Conservation (phyloP, 2,113 vertebrate genomes). For the Erinaceus europaeus region DNA sequence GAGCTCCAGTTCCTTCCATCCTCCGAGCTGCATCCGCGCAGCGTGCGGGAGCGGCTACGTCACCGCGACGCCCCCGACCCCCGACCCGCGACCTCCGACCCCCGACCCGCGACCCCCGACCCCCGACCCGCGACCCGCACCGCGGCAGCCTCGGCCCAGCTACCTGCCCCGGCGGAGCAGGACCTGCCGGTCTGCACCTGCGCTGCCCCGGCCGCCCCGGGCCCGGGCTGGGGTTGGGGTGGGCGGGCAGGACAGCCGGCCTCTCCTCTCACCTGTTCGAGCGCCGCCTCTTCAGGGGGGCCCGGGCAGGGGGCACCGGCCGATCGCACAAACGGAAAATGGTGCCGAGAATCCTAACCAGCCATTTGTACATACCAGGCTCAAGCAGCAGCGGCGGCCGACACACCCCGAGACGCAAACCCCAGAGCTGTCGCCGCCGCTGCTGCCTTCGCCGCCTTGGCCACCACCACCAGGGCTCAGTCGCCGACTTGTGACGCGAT, state of each 20-base stretch:
- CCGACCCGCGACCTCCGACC: too few species aligned
- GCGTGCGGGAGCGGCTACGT: constrained; percentile 13
- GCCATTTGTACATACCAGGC: constrained; percentile 81
- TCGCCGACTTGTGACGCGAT: constrained; percentile 60
- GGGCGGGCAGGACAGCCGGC: neutral
- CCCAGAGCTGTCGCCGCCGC: constrained; percentile 72
- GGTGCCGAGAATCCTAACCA: constrained; percentile 74
- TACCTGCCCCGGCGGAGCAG: neutral
- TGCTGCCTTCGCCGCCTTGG: constrained; percentile 46
- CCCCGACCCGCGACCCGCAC: neutral
- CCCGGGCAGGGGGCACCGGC: constrained; percentile 58
- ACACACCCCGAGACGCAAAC: constrained; percentile 67
- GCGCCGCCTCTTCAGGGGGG: constrained; percentile 64
- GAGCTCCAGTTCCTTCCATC: neutral
- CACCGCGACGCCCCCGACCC: neutral
- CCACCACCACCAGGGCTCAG: constrained; percentile 28
- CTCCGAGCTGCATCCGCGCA: neutral
- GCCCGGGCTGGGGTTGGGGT: neutral
- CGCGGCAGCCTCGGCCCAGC: neutral
- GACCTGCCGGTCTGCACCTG: neutral
- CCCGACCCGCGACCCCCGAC: too few species aligned
- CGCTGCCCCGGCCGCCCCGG: neutral
- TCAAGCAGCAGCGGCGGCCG: constrained; percentile 71
- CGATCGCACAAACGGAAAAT: constrained; percentile 68
- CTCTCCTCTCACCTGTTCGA: constrained; percentile 69